Percentiles rank a stretch among this genome's conserved stretches.
These are phyloP conservation scores for Oscheius sp. DNA, from an alignment of 2,888 invertebrate species.

Conservation along the genomic window DNA sequence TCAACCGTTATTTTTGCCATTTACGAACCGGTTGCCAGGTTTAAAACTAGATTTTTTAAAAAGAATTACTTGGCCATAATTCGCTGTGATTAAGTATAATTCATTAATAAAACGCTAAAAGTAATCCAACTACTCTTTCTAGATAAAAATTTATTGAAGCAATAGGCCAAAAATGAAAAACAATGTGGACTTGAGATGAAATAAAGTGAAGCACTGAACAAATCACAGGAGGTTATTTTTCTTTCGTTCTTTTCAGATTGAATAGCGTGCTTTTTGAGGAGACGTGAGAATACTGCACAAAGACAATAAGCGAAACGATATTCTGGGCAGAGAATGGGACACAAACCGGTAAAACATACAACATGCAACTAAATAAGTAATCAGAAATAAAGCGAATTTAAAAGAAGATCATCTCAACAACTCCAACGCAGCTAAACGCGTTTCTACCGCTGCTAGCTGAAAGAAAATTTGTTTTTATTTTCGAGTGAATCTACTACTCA, in stretches of 20 bases:
- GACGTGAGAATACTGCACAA: slow-evolving; percentile 9
- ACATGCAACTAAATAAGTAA: neutral
- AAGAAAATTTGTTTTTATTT: neutral
- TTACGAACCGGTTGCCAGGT: neutral
- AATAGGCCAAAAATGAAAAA: neutral
- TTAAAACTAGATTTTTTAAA: slow-evolving; percentile 1
- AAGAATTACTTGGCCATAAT: neutral
- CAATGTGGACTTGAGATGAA: neutral
- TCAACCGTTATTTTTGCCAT: neutral
- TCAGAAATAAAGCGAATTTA: neutral
- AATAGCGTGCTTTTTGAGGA: neutral
- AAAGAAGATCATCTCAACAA: neutral
- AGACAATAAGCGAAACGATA: neutral
- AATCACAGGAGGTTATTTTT: slow-evolving; percentile 11
- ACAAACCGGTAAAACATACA: slow-evolving; percentile 13
- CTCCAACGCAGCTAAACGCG: slow-evolving; percentile 13
- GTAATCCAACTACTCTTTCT: too few species aligned
- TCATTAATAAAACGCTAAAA: too few species aligned
- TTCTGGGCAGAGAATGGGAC: neutral
- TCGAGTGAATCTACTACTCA: neutral
- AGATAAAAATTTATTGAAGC: neutral
- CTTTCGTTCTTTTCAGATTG: neutral
- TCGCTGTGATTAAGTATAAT: slow-evolving; percentile 4
- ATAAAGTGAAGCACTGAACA: slow-evolving; percentile 13
- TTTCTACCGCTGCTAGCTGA: slow-evolving; percentile 8